Conservation (phyloP, 2,888 invertebrate genomes). For the Aphrophora alni region DNA sequence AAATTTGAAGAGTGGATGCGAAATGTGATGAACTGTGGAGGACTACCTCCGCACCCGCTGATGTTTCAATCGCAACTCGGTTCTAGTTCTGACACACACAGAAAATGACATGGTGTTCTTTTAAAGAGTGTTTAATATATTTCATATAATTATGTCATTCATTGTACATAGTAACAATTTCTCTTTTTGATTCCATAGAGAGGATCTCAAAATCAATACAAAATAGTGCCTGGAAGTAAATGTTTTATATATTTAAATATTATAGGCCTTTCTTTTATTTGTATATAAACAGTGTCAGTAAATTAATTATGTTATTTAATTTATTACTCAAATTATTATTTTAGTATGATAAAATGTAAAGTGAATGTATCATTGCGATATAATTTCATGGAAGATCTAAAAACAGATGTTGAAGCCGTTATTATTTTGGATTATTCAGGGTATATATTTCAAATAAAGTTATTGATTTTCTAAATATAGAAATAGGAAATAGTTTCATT, state of each 20-base stretch:
- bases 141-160: neutral
- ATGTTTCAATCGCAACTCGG: constrained; percentile 13
- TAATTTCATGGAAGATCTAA: too few relatives aligned
- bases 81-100: neutral
- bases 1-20: constrained; percentile 39
- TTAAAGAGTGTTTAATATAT: neutral
- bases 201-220: neutral
- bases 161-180: neutral
- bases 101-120: neutral
- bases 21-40: constrained; percentile 29
- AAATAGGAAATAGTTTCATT: neutral
- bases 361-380: too few relatives aligned
- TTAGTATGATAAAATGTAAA: neutral
- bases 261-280: too few relatives aligned
- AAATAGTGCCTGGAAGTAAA: neutral
- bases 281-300: too few relatives aligned
- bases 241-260: too few relatives aligned
- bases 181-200: neutral
- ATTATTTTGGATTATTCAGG: neutral
- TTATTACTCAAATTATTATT: neutral
- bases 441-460: neutral
- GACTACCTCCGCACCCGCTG: constrained; percentile 34
- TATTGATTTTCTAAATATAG: neutral
- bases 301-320: neutral
- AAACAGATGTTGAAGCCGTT: neutral